Evolutionary conservation across 2,797 vertebrate species (phyloP), one percentile per base, ranked within the genome.

Genomic region (Tragopan temminckii): DNA sequence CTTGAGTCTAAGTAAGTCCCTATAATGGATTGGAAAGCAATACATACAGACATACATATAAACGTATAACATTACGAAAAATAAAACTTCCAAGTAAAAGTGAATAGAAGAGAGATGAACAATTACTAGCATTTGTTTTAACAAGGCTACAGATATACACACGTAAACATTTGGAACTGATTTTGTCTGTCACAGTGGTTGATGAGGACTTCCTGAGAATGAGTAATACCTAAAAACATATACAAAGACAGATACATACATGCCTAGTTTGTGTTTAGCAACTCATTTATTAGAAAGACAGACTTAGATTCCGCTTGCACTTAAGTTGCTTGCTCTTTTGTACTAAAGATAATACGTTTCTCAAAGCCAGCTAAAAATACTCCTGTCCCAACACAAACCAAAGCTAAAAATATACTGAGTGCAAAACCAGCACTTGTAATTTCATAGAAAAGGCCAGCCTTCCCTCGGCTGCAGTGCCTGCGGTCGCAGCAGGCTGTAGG

Each of bases 251-350:
- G 74, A 27, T 4, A 19, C 35, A 38, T 68, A 35, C 63, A 78
- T 25, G 62, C 52, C 93, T 33, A 5, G 31, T 9, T 48, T 36
- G 48, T 82, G 59, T 40, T 64, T 70, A 71, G 74, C 52, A 50
- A 27, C 33, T n/a, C 90, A 89, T 93, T 94, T 88, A 95, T 90
- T 93, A 82, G 59, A 93, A 90, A 86, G 66, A 33, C 80, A 94
- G 86, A 24, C 46, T 74, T 8, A 3, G 53, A 23, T n/a, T 85
- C 86, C 86, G 76, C 62, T 92, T 64, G 81, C 84, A 67, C 69
- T 84, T 61, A 64, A 76, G 63, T 79, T 87, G 55, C 59, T 90
- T 89, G 61, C 78, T 68, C 89, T 82, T 89, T 90, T 80, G 71
- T 68, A 6, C 79, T 85, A 42, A 92, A 94, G 78, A 85, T 90